Evolutionary conservation across 2,113 vertebrate species (phyloP), one percentile per base, ranked within the genome.

Genomic region (Rhodinocichla rosea): DNA sequence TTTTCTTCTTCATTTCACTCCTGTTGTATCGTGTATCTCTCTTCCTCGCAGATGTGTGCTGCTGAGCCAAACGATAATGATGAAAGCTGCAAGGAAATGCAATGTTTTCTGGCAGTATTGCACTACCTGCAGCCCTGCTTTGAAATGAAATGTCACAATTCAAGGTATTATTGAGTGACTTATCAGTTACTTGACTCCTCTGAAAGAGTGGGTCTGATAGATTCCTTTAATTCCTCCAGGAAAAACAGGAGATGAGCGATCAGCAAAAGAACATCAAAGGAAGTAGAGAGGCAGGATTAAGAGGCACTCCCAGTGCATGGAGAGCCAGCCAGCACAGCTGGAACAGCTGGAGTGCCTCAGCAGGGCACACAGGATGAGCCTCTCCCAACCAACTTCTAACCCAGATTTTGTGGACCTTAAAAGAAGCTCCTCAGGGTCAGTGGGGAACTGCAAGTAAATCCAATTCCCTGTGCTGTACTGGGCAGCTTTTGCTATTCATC

Each of bases 1-100:
- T 95, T 97, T 96, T 96, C 95, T 94, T 95, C 92, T 89, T 83
- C 88, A 92, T 95, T 95, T 94, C 92, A 39, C 73, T 95, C 76
- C 88, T 93, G 76, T 76, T 95, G 85, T 84, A 95, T 89, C 71
- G 33, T 83, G 92, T 78, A 71, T 81, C 88, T 87, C 82, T 88
- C 40, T 40, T 87, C 91, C 88, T 79, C 14, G 17, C 50, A 59
- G 85, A 87, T 84, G 62, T 73, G 69, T 75, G 93, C 94, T 75
- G 60, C 76, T 71, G 86, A 96, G 90, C 85, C 92, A 81, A 96
- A 96, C 1, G 30, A 89, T 90, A 82, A 95, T 69, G 93, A 95
- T 83, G 89, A 92, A 95, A 92, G 85, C 80, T 90, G 93, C 90
- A 78, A 89, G 82, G 69, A 75, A 90, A 92, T 74, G 90, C 85